Conservation (phyloP, 1,140 invertebrate genomes). For the Meloidogyne exigua region DNA sequence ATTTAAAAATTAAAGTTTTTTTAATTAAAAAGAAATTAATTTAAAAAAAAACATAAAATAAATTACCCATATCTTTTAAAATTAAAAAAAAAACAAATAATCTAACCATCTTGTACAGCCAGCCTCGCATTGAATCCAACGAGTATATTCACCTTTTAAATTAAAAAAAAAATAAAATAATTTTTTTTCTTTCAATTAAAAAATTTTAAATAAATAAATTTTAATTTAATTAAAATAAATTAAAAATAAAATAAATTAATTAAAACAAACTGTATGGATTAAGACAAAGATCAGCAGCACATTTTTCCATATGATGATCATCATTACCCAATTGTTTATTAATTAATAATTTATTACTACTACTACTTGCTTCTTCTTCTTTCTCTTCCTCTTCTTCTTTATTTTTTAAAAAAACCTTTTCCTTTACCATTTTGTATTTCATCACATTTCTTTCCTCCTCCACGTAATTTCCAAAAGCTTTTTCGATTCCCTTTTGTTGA, state of each 20-base stretch:
- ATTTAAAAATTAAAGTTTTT: no score
- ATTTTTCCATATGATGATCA: slow-evolving; percentile 27
- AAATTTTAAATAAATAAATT: slow-evolving; percentile 6
- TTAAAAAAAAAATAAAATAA: no score
- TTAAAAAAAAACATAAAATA: no score
- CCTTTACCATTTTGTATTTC: no score
- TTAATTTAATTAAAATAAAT: no score
- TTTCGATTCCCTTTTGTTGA: no score
- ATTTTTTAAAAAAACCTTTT: no score
- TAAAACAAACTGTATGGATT: slow-evolving; percentile 34
- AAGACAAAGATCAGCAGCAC: slow-evolving; percentile 35
- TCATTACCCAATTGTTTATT: not conserved
- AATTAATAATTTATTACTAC: not conserved
- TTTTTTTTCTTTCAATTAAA: no score
- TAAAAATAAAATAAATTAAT: slow-evolving; percentile 18
- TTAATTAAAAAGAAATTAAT: no score
- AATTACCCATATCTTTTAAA: not conserved
- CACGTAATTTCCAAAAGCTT: no score
- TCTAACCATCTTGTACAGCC: slow-evolving; percentile 18
- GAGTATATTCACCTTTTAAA: slow-evolving; percentile 34
- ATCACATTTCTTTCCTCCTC: no score
- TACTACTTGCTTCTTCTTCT: not conserved
- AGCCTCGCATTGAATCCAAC: slow-evolving; percentile 40
- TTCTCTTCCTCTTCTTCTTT: not conserved
- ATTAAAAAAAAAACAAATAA: not conserved